Evolutionary conservation across 2,113 vertebrate genomes (phyloP).

Genomic region (Australoheros scitulus): DNA sequence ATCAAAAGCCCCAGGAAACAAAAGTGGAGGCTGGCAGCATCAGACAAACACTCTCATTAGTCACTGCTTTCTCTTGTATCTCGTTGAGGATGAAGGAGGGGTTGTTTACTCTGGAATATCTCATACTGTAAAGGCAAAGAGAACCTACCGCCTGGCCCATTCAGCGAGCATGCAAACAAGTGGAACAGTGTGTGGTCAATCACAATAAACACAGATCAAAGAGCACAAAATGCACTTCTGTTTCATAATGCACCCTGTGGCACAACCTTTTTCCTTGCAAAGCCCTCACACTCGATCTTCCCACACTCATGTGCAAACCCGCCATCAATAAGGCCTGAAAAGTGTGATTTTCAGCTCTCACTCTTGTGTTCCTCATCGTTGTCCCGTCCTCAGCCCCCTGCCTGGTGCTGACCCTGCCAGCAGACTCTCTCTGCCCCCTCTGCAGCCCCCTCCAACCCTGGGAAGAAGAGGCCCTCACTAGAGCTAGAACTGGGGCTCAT

Average conservation of each 20-base stretch:
- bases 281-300: slow-evolving; percentile 56
- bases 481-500: slow-evolving; percentile 83
- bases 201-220: slow-evolving; percentile 71
- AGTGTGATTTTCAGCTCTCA: slow-evolving; percentile 65
- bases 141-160: slow-evolving; percentile 65
- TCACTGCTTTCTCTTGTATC: slow-evolving; percentile 70
- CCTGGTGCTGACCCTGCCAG: slow-evolving; percentile 73
- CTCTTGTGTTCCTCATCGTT: slow-evolving; percentile 58
- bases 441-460: slow-evolving; percentile 56
- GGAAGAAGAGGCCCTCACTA: slow-evolving; percentile 80
- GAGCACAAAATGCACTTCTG: slow-evolving; percentile 59
- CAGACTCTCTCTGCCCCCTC: slow-evolving; percentile 60
- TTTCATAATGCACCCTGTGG: slow-evolving; percentile 62
- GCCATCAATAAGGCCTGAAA: slow-evolving; percentile 70
- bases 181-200: slow-evolving; percentile 63
- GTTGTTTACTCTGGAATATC: slow-evolving; percentile 74
- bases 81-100: slow-evolving; percentile 45
- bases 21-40: slow-evolving; percentile 71
- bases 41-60: slow-evolving; percentile 78
- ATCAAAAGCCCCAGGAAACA: slow-evolving; percentile 76
- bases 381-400: slow-evolving; percentile 70
- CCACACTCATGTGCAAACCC: slow-evolving; percentile 69
- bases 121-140: slow-evolving; percentile 69
- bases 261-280: slow-evolving; percentile 54
- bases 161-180: slow-evolving; percentile 63